Conservation (phyloP, 2,113 vertebrate species). For the Bubo bubo region DNA sequence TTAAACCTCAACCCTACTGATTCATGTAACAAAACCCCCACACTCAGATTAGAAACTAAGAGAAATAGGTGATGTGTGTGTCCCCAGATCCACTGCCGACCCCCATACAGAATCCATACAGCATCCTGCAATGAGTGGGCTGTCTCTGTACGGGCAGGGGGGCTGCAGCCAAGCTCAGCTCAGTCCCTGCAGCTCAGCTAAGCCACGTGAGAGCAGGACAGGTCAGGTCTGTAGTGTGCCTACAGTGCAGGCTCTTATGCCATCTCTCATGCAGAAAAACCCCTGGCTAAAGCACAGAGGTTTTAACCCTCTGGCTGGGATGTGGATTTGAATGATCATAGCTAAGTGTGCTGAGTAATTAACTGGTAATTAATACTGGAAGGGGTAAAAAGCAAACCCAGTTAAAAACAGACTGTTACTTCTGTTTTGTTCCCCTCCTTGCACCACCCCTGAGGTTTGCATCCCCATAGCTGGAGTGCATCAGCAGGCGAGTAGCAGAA, state of each 20-base stretch:
- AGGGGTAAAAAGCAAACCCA: not conserved
- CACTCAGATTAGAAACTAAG: not conserved
- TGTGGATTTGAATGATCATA: not conserved
- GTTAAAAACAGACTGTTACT: not conserved
- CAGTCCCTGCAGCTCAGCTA: not conserved
- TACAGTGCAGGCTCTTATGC: not conserved
- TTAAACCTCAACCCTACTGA: not conserved
- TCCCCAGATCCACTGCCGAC: not conserved
- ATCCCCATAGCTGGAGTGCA: not conserved
- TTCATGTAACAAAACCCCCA: not conserved
- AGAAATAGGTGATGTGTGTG: not conserved
- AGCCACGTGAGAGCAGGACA: not conserved
- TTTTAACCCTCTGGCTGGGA: not conserved
- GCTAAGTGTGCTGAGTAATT: not conserved
- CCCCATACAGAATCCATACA: fast-evolving
- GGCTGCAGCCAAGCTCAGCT: not conserved
- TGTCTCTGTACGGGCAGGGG: fast-evolving
- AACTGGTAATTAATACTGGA: not conserved
- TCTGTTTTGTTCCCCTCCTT: not conserved
- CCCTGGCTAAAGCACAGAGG: not conserved
- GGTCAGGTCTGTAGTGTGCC: not conserved
- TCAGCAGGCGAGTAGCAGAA: not conserved
- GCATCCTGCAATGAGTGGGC: not conserved
- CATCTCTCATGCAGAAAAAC: not conserved
- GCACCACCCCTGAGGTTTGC: not conserved